These are phyloP conservation scores for Montipora capitata DNA, from an alignment of 92 coral and sea anemone genomes.

Conservation along the genomic window DNA sequence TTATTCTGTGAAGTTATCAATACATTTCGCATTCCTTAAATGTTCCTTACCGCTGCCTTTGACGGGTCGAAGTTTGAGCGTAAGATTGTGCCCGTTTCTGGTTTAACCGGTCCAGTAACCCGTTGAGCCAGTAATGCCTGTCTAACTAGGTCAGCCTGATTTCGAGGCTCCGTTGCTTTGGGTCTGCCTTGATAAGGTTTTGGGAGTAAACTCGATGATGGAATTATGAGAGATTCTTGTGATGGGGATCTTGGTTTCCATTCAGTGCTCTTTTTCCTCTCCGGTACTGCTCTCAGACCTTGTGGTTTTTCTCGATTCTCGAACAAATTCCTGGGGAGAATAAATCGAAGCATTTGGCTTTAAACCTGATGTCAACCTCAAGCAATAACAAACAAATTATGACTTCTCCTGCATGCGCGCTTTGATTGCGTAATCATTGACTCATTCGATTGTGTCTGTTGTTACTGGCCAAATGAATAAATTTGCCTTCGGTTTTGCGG, in stretches of 20 bases:
- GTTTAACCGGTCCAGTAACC: slow-evolving; percentile 32
- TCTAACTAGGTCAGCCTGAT: slow-evolving; percentile 50
- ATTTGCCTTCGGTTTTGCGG: no score
- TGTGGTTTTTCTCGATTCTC: slow-evolving; percentile 39
- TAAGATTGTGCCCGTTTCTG: background rate
- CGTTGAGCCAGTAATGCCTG: slow-evolving; percentile 39
- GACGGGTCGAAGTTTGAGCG: slow-evolving; percentile 9
- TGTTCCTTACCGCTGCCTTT: slow-evolving; percentile 5
- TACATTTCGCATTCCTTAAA: no score
- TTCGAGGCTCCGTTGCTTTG: slow-evolving; percentile 51
- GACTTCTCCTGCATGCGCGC: background rate
- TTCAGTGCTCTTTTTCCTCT: slow-evolving; percentile 11
- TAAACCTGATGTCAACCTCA: no score
- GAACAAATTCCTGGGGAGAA: slow-evolving; percentile 19
- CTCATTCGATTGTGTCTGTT: no score
- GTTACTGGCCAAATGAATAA: no score
- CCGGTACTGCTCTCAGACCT: slow-evolving; percentile 13
- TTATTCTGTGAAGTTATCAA: no score
- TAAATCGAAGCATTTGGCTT: no score
- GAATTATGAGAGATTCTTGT: background rate
- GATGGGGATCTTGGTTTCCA: slow-evolving; percentile 25
- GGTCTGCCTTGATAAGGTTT: background rate
- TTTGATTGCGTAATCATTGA: no score
- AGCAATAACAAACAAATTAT: background rate
- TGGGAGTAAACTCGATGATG: slow-evolving; percentile 1